Evolutionary conservation across 2,113 vertebrate species (phyloP).

Genomic region (Elephantulus edwardii): DNA sequence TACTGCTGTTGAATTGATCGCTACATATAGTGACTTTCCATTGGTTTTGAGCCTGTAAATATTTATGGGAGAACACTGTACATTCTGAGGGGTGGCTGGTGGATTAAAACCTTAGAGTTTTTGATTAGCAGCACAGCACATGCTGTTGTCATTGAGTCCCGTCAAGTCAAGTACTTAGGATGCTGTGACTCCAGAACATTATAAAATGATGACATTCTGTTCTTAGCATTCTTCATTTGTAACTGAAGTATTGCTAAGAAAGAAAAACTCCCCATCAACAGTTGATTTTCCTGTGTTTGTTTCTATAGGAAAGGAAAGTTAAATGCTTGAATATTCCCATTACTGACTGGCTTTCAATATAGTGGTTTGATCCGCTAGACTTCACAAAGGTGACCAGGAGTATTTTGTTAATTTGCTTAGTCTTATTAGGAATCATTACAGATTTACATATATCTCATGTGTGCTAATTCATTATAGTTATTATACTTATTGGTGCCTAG

Average conservation of each 20-base stretch:
- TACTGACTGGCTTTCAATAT: slow-evolving; percentile 26
- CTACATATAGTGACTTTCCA: too few species aligned
- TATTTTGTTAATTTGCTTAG: neutral
- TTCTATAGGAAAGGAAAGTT: slow-evolving; percentile 2
- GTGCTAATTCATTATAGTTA: neutral
- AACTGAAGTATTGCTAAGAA: neutral
- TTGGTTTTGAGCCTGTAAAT: too few species aligned
- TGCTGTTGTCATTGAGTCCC: too few species aligned
- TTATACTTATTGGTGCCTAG: neutral
- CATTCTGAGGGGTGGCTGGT: too few species aligned
- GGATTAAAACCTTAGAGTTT: too few species aligned
- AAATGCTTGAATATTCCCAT: neutral
- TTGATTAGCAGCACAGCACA: too few species aligned
- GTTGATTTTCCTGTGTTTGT: slow-evolving; percentile 24
- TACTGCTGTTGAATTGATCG: too few species aligned
- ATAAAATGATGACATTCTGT: neutral
- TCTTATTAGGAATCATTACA: neutral
- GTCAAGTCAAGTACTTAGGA: too few species aligned
- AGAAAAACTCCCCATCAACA: neutral
- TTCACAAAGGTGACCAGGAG: neutral
- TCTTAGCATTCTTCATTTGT: neutral
- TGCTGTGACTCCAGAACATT: neutral
- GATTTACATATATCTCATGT: neutral
- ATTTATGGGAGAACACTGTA: too few species aligned
- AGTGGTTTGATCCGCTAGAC: neutral